A percentile compares a stretch with the other conserved stretches of the same genome.
These are phyloP conservation scores for Clarias laeviceps DNA, from an alignment of 2,797 vertebrate species.

Conservation along the genomic window DNA sequence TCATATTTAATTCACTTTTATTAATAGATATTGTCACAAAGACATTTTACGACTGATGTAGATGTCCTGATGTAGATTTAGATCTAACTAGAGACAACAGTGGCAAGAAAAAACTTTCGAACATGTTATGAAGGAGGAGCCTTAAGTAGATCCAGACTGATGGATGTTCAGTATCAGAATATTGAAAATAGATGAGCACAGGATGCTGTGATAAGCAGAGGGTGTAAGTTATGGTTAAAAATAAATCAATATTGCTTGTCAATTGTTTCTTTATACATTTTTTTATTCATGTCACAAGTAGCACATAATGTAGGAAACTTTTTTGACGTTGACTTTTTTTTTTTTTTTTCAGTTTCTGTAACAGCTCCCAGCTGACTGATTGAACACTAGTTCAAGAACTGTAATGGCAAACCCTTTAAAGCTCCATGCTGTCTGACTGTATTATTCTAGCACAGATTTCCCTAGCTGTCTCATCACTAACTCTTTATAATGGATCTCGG, in stretches of 20 bases:
- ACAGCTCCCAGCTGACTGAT: neutral
- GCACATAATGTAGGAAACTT: neutral
- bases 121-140: neutral
- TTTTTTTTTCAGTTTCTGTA: neutral
- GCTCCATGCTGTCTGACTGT: neutral
- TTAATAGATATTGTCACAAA: neutral
- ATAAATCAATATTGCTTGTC: neutral
- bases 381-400: slow-evolving; percentile 4
- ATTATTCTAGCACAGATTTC: slow-evolving; percentile 16
- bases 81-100: neutral
- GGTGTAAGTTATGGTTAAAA: neutral
- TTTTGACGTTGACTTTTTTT: neutral
- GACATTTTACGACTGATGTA: neutral
- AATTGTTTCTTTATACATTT: neutral
- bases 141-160: neutral
- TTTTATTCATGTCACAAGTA: neutral
- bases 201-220: neutral
- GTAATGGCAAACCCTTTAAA: slow-evolving; percentile 5
- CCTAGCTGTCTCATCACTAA: slow-evolving; percentile 10
- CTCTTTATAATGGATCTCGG: neutral
- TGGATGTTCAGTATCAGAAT: neutral
- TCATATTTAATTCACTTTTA: neutral
- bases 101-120: too few species aligned
- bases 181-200: neutral
- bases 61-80: neutral